Percentiles rank a stretch among this genome's conserved stretches.
Evolutionary conservation across 2,113 vertebrate species (phyloP).

Genomic region (Mastomys natalensis): DNA sequence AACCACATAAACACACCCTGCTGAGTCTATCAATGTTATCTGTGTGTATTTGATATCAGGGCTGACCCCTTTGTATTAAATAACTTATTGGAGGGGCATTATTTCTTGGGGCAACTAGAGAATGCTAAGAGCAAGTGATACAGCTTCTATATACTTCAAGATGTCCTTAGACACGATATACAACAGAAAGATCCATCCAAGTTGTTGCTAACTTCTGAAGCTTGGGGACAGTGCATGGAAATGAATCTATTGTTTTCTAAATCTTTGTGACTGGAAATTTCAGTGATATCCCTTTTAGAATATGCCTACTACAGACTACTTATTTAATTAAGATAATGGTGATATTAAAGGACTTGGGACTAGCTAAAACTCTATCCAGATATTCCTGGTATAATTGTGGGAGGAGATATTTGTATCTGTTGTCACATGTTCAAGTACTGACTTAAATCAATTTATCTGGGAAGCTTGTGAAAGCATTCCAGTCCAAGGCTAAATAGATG

Average conservation of each 20-base stretch:
- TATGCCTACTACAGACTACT: not conserved
- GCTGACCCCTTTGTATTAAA: not conserved
- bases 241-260: conserved; percentile 36
- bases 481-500: conserved; percentile 37
- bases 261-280: not conserved
- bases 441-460: conserved; percentile 11
- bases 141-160: not conserved
- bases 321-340: not conserved
- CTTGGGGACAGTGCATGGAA: not conserved
- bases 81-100: not conserved
- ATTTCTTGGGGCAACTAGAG: not conserved
- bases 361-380: not conserved
- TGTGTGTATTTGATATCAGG: not conserved
- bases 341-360: not conserved
- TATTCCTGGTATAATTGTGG: not conserved
- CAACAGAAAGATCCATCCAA: not conserved
- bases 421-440: not conserved
- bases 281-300: not conserved
- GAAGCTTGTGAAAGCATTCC: conserved; percentile 13
- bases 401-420: conserved; percentile 23
- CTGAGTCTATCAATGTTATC: not conserved
- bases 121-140: not conserved
- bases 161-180: not conserved
- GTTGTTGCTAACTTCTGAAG: not conserved
- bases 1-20: not conserved